Conservation (phyloP, 30 jellyfish, hydroid and myxozoan species). For the Morbakka virulenta region DNA sequence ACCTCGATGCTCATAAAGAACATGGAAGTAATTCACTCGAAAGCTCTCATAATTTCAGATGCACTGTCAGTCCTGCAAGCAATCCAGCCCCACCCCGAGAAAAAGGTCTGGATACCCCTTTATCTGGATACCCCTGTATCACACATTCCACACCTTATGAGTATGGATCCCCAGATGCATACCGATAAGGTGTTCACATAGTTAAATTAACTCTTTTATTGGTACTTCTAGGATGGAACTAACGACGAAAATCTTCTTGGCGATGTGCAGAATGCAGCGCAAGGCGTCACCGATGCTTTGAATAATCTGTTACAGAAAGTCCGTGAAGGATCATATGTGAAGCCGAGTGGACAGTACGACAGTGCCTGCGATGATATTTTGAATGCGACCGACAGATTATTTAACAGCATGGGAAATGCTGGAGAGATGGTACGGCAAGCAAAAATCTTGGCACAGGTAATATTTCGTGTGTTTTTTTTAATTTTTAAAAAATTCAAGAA, state of each 20-base stretch:
- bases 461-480: neutral
- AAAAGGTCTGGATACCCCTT: too few species aligned
- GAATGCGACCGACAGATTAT: conserved; percentile 91
- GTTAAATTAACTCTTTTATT: neutral
- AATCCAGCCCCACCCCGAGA: too few species aligned
- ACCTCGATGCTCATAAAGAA: too few species aligned
- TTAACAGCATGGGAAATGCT: conserved; percentile 97
- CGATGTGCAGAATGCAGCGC: conserved; percentile 83
- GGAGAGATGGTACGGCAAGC: conserved; percentile 98
- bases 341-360: conserved; percentile 88
- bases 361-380: conserved; percentile 92
- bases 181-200: neutral
- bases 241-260: conserved; percentile 53
- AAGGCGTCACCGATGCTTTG: conserved; percentile 90
- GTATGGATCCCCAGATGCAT: too few species aligned
- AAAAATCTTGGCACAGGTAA: conserved; percentile 90
- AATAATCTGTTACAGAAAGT: conserved; percentile 80
- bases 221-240: conserved; percentile 78
- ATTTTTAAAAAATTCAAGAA: too few species aligned
- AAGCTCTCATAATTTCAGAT: too few species aligned
- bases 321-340: conserved; percentile 74
- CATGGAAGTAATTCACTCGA: too few species aligned
- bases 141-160: too few species aligned
- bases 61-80: too few species aligned
- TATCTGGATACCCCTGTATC: too few species aligned